Base-by-base conservation (phyloP, 2,888 invertebrate species). In the Xestobium rufovillosum region DNA sequence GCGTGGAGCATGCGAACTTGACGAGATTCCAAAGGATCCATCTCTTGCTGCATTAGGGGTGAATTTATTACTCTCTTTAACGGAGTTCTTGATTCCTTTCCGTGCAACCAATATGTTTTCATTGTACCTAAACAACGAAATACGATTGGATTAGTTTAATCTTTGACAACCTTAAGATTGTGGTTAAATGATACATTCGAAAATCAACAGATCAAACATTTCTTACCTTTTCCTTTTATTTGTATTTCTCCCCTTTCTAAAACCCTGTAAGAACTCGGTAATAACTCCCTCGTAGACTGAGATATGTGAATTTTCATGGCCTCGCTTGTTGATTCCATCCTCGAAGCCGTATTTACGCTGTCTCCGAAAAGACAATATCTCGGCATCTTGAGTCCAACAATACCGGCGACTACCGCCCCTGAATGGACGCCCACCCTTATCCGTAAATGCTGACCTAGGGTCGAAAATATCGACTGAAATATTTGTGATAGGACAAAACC, bases 281-380 rank as follows among this genome's bases (percentile, higher is more conserved):
- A 67, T 10, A 85, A 68, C 48, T 84, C 78, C 55, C 75, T 78
- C 0, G 94, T 94, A 1, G 86, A 82, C 61, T 94, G 83, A 2
- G 95, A 94, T 54, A 96, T 88, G 62, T 96, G 95, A 42, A 96
- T 86, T 64, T 87, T 85, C 88, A 94, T 92, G 1, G 92, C 83
- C 56, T 84, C 80, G 42, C 90, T 87, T 0, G 89, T 89, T 1
- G 89, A 88, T 60, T 94, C 94, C 91, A 95, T 91, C 17, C 89
- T 71, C 0, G 89, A 88, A 0, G 92, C 92, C 0, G 88, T 89
- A 57, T 89, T 89, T 0, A 92, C 92, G 0, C 88, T 85, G 57
- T 91, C 91, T 0, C 92, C 92, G 56, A 92, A 92, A 1, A 88
- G 70, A 52, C 88, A 88, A 63, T 83, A 84, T 23, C 82, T 68